phyloP scores from a whole-genome alignment of 2,888 invertebrate genomes.

The Chrysina gloriosa region DNA sequence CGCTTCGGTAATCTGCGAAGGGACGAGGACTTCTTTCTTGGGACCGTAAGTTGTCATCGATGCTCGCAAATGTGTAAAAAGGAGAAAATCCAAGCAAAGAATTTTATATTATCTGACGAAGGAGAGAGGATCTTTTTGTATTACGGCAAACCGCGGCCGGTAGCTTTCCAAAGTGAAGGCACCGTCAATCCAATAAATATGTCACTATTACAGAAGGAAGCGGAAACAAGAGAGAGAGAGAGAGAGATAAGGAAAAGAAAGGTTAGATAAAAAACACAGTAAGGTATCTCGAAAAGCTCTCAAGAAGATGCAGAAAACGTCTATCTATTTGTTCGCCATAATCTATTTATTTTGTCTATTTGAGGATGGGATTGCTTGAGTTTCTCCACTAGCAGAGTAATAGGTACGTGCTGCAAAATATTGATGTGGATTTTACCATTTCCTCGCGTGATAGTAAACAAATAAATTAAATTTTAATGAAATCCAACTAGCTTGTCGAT shows the following conservation, averaged over 20 bases:
- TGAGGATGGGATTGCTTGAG: too few relatives aligned
- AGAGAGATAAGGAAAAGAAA: background rate
- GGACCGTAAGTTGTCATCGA: slow-evolving; percentile 14
- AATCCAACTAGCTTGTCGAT: too few relatives aligned
- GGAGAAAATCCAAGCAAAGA: background rate
- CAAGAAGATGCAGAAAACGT: background rate
- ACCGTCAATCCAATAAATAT: slow-evolving; percentile 2
- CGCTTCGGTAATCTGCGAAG: background rate
- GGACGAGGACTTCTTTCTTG: background rate
- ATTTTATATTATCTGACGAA: background rate
- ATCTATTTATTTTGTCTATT: slow-evolving; percentile 3
- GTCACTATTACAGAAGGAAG: background rate
- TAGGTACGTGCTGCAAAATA: background rate
- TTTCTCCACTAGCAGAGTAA: too few relatives aligned
- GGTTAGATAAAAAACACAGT: background rate
- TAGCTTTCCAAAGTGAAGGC: background rate
- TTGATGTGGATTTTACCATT: background rate
- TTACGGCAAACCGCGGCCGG: background rate
- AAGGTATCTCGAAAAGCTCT: background rate
- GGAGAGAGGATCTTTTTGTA: slow-evolving; percentile 4
- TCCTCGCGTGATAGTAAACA: background rate
- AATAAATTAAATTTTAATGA: background rate
- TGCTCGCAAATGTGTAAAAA: slow-evolving; percentile 5
- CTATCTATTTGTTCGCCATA: background rate
- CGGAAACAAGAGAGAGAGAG: too few relatives aligned